These are phyloP conservation scores for Clunio marinus DNA, from an alignment of 2,888 invertebrate genomes.

Conservation along the genomic window DNA sequence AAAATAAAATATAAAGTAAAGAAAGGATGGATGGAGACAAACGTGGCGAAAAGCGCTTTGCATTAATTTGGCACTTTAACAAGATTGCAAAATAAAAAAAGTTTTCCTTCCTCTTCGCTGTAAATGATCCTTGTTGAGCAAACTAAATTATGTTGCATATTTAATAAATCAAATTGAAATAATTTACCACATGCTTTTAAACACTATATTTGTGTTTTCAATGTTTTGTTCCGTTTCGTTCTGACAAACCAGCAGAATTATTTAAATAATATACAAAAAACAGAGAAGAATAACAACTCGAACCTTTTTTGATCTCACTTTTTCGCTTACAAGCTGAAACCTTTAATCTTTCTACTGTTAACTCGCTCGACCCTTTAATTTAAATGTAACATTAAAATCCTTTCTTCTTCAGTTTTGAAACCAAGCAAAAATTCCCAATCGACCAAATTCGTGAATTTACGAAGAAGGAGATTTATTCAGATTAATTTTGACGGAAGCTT, in stretches of 20 bases:
- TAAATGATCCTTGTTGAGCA: neutral
- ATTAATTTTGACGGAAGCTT: too few relatives aligned
- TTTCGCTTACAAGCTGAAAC: neutral
- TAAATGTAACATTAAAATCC: too few relatives aligned
- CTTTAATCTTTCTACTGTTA: neutral
- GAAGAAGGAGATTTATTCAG: neutral
- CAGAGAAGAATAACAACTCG: neutral
- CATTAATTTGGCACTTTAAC: too few relatives aligned
- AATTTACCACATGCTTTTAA: neutral
- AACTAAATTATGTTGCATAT: neutral
- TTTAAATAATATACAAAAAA: neutral
- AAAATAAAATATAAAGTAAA: too few relatives aligned
- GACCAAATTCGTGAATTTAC: neutral
- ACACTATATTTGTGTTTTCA: neutral
- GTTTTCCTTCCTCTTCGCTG: too few relatives aligned
- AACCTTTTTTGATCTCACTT: neutral
- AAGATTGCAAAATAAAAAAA: too few relatives aligned
- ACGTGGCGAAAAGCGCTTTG: too few relatives aligned
- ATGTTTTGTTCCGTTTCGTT: too few relatives aligned
- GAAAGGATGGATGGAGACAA: too few relatives aligned
- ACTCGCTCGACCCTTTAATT: too few relatives aligned
- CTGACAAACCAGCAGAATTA: slow-evolving; percentile 1
- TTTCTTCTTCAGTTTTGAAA: too few relatives aligned
- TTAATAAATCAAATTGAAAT: slow-evolving; percentile 11
- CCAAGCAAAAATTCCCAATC: too few relatives aligned